Percentiles rank a stretch among this genome's conserved stretches.
phyloP scores from a whole-genome alignment of 2,888 invertebrate species.

The Pelosia muscerda region DNA sequence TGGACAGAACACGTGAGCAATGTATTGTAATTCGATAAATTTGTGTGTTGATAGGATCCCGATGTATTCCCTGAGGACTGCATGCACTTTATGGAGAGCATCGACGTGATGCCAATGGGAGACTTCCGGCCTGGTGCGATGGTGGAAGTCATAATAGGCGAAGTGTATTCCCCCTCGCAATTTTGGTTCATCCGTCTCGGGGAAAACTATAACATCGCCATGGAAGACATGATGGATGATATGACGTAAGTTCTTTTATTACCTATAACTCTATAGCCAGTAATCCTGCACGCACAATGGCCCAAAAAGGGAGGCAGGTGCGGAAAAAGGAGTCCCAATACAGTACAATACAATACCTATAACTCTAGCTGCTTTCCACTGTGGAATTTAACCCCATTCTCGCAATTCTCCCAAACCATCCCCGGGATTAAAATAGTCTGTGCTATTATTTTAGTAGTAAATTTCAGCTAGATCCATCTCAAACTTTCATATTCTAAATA shows the following conservation, averaged over 20 bases:
- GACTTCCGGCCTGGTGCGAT: slow-evolving; percentile 59
- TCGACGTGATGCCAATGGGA: slow-evolving; percentile 56
- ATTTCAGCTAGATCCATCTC: no score
- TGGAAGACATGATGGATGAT: slow-evolving; percentile 83
- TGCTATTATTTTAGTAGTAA: no score
- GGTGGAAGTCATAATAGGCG: slow-evolving; percentile 80
- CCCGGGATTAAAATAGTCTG: no score
- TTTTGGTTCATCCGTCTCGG: slow-evolving; percentile 84
- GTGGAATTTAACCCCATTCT: no score
- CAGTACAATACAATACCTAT: no score
- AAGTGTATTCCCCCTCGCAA: slow-evolving; percentile 87
- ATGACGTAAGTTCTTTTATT: slow-evolving; percentile 72
- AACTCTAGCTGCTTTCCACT: no score
- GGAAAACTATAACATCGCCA: slow-evolving; percentile 62
- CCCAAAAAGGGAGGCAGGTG: no score
- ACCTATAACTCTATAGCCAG: no score
- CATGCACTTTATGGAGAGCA: slow-evolving; percentile 71
- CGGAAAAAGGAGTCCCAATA: no score
- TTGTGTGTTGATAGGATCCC: slow-evolving; percentile 61
- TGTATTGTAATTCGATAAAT: not conserved
- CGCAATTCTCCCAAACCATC: no score
- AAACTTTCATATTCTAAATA: no score
- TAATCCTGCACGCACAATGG: no score
- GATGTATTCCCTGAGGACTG: slow-evolving; percentile 81
- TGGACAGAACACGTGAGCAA: not conserved